Base-by-base conservation (phyloP, 2,888 invertebrate genomes). In the Scaptomyza reducta region DNA sequence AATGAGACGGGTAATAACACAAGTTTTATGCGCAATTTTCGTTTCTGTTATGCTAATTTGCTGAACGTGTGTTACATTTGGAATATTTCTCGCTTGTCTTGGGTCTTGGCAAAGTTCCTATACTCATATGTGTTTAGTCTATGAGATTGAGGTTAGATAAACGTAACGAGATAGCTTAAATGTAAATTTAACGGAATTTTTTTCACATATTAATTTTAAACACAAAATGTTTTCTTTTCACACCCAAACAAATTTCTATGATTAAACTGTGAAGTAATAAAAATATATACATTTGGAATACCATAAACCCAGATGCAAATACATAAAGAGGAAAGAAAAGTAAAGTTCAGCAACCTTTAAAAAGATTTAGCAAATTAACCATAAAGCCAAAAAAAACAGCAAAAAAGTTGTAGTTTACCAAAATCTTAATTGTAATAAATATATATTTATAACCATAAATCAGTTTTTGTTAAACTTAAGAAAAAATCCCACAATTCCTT, bases 61-160 rank as follows among this genome's bases (percentile, higher is more conserved):
- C 55, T 35, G 53, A 77, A 70, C 74, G 81, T 84, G 81, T 81
- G 79, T 74, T 68, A 81, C 65, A 79, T 79, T 84, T 78, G 60
- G 60, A 69, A 63, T 56, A 38, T 41, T 22, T 42, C 45, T 31
- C 40, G 45, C 10, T 44, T 61, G 16, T 46, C n/a, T 40, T 55
- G 46, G 41, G 22, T 14, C 25, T 54, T 51, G 51, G 44, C 51
- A 56, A 45, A 44, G 47, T 65, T 79, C 41, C 56, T 44, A 42
- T n/a, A 14, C 38, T 0, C 44, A 42, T 38, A 18, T 29, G 4
- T 41, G 46, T 31, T 47, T 14, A 31, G 18, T 42, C 18, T 27
- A 18, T 53, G 64, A 16, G 40, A 67, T 66, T 44, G 46, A 6
- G 65, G 63, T 53, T 66, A 65, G 79, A 76, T 68, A 70, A 73